phyloP scores from a whole-genome alignment of 2,113 vertebrate genomes.

The Laticauda colubrina region DNA sequence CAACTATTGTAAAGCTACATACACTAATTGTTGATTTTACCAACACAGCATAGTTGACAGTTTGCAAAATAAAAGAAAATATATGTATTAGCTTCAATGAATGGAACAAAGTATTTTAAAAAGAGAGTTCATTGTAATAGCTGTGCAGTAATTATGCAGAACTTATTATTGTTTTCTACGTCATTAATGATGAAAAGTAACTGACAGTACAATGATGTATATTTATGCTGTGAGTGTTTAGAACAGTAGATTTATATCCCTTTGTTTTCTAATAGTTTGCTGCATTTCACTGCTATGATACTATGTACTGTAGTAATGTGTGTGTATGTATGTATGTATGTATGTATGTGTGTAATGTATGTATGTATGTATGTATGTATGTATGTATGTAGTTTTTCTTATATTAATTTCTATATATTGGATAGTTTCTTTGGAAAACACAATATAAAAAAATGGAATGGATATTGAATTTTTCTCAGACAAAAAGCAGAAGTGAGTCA shows the following conservation, averaged over 20 bases:
- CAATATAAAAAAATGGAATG: not conserved
- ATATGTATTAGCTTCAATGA: constrained; percentile 65
- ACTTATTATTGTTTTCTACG: constrained; percentile 61
- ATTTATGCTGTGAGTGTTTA: constrained; percentile 52
- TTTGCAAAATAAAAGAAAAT: constrained; percentile 70
- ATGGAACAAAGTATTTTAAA: constrained; percentile 65
- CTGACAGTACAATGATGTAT: constrained; percentile 51
- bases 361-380: not conserved
- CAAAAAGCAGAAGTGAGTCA: constrained; percentile 2
- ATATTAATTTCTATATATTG: constrained; percentile 37
- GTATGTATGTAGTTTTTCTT: not conserved
- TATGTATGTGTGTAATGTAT: not conserved
- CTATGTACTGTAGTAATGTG: not conserved
- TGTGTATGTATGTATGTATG: not conserved
- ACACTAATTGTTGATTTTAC: constrained; percentile 71
- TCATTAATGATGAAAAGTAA: constrained; percentile 62
- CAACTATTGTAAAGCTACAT: constrained; percentile 72
- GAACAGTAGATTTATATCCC: constrained; percentile 42
- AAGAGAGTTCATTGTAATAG: constrained; percentile 72
- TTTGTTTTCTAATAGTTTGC: constrained; percentile 1
- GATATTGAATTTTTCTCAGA: constrained; percentile 1
- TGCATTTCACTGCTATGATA: not conserved
- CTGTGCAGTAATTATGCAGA: constrained; percentile 66
- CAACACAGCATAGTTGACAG: constrained; percentile 64
- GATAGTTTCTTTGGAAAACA: constrained; percentile 3